Evolutionary conservation across 2,888 invertebrate species (phyloP), one percentile per base, ranked within the genome.

Genomic region (Oscheius myriophilus): DNA sequence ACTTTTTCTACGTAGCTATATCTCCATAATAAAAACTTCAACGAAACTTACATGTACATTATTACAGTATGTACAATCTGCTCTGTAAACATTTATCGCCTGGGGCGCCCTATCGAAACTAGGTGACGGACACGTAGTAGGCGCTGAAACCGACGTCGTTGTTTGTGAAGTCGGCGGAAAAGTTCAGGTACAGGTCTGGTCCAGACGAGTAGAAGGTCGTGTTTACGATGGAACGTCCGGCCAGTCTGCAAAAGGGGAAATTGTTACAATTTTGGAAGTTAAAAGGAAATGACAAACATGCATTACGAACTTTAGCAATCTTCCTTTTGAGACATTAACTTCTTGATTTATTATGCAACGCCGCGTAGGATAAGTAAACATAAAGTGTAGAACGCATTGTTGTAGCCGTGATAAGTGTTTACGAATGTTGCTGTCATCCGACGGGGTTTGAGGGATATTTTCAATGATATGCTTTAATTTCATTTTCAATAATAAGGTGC

Each of bases 121-220:
- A 66, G 39, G 66, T 66, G 46, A 66, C 21, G 18, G 66, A 66
- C 57, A 66, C 51, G 45, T 57, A 66, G 58, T 55, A 66, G 66
- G 66, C 66, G 39, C 57, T 57, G 67, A 75, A 77, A 33, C 77
- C 77, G 33, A 62, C 59, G 26, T 67, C 69, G 65, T 75, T 77
- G 61, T 71, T 75, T 4, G 72, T 72, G 65, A 74, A 51, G 51
- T 77, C 77, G 23, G 72, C 63, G 16, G n/a, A 53, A 70, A 77
- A 77, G 42, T 46, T 45, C 1, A 77, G 11, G 65, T 61, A 75
- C 45, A 77, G 11, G 21, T 51, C 43, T 55, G 66, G 65, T 4
- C 71, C 59, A 1, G 73, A 52, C 0, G 77, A 75, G 3, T 54
- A 57, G 61, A 77, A 67, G 0, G 66, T 61, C 2, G 57, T 57